Evolutionary conservation across 2,113 vertebrate genomes (phyloP).

Genomic region (Vombatus ursinus): DNA sequence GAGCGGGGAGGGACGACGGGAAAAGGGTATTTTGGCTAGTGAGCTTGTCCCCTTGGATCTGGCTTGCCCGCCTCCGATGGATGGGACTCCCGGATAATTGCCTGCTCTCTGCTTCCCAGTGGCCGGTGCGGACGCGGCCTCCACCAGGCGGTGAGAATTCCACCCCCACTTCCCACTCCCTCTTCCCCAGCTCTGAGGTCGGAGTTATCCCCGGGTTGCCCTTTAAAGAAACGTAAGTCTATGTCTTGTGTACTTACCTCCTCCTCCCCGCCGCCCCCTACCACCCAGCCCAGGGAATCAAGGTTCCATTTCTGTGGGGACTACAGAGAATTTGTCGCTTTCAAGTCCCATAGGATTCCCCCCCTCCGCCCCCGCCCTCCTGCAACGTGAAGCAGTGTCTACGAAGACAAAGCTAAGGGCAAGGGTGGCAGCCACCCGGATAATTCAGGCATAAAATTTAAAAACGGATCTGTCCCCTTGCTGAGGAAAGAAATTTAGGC

Average conservation of each 20-base stretch:
- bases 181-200: constrained; percentile 44
- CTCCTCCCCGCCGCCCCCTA: not conserved
- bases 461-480: constrained; percentile 1
- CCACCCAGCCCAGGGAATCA: not conserved
- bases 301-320: not conserved
- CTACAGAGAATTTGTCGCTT: not conserved
- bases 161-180: constrained; percentile 1
- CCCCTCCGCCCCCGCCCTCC: constrained; percentile 5
- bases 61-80: constrained; percentile 36
- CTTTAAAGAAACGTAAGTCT: constrained; percentile 64
- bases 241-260: not conserved
- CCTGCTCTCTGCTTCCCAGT: constrained; percentile 6
- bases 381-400: constrained; percentile 54
- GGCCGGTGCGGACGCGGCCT: constrained; percentile 44
- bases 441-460: constrained; percentile 12
- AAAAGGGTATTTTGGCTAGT: not conserved
- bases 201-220: constrained; percentile 55
- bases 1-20: not conserved
- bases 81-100: constrained; percentile 17
- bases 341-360: not conserved
- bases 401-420: constrained; percentile 25
- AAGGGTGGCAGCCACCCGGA: constrained; percentile 40
- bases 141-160: constrained; percentile 37
- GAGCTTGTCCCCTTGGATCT: not conserved
- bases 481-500: constrained; percentile 52